Base-by-base conservation (phyloP, 1,140 invertebrate genomes). In the Chironomus tepperi region DNA sequence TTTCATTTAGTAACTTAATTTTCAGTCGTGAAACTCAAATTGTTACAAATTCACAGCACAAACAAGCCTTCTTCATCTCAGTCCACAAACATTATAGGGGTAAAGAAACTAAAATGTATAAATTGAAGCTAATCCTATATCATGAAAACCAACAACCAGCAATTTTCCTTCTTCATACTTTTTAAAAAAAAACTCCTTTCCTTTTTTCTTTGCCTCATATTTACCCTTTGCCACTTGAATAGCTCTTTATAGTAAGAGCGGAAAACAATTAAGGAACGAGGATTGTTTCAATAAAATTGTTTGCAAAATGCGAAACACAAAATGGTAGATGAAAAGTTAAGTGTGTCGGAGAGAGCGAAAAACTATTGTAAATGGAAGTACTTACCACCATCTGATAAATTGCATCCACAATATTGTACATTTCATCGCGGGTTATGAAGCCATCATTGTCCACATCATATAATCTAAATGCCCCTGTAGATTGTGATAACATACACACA, bases 321-420 rank as follows among this genome's bases (percentile, higher is more conserved):
- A 34, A 34, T 34, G 24, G 24, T 16, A 18, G 6, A 10, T 64
- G 7, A 18, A 21, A 42, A 47, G 9, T 10, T 15, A 47, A 47
- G 19, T 12, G 47, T 6, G 34, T 42, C 16, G 21, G 8, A 16
- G 9, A n/a, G n/a, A 12, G 18, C 18, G 42, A 73, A 57, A 42
- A 15, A 34, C 24, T 34, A 34, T 34, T 34, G 24, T 47, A 72
- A 67, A 74, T 42, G n/a, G 73, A 19, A 12, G 70, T 82, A 90
- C 93, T 88, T 88, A 96, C 95, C 87, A 98, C 95, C 97, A 99
- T 99, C 84, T 98, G 94, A 85, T 98, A 99, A 80, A 99, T 99
- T 75, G 96, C 96, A 82, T 98, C 96, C 10, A 99, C 97, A 80
- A 99, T 99, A 83, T 97, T 96, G 81, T 98, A 96, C 97, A 99